Evolutionary conservation across 2,888 invertebrate genomes (phyloP).

Genomic region (Hypsopygia costalis): DNA sequence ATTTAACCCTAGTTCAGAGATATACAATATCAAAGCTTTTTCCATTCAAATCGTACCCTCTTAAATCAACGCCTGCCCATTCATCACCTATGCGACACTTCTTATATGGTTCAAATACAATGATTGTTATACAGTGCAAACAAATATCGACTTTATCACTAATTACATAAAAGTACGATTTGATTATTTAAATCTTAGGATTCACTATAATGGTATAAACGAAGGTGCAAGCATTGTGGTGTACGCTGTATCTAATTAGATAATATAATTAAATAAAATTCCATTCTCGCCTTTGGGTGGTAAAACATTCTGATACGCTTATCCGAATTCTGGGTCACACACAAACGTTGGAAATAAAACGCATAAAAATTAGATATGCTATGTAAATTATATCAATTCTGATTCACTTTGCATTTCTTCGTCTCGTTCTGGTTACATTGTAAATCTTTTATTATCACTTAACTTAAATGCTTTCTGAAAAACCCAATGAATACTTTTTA

Average conservation of each 20-base stretch:
- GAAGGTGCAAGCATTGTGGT: conserved; percentile 62
- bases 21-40: conserved; percentile 47
- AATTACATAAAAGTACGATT: conserved; percentile 21
- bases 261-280: conserved; percentile 60
- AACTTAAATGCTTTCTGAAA: neutral
- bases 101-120: conserved; percentile 41
- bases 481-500: too few relatives aligned
- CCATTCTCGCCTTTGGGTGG: conserved; percentile 68
- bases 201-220: conserved; percentile 49
- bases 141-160: conserved; percentile 35
- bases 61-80: conserved; percentile 65
- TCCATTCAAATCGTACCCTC: conserved; percentile 58
- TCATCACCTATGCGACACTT: conserved; percentile 64
- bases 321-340: conserved; percentile 39
- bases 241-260: conserved; percentile 69
- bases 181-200: conserved; percentile 11
- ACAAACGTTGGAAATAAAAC: conserved; percentile 20
- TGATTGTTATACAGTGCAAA: conserved; percentile 28
- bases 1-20: conserved; percentile 27
- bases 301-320: conserved; percentile 44
- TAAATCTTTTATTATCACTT: neutral
- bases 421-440: neutral
- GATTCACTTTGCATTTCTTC: neutral
- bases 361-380: conserved; percentile 7
- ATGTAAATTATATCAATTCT: conserved; percentile 1